Base-by-base conservation (phyloP, 2,797 vertebrate species). In the Enteromius unitaeniatus region DNA sequence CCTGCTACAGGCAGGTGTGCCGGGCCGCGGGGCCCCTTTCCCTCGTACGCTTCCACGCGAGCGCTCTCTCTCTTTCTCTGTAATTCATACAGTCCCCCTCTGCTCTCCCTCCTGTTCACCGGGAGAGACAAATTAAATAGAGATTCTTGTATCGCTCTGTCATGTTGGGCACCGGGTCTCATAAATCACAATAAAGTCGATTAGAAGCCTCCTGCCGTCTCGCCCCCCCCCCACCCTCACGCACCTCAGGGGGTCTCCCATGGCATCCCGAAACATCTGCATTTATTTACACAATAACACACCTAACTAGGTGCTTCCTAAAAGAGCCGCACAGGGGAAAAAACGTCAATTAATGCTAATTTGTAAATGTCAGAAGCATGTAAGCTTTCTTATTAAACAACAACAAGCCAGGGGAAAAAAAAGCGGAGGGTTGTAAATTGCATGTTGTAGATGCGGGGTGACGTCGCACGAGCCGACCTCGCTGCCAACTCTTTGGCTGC, bases 201-300 rank as follows among this genome's bases (percentile, higher is more conserved):
- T 92, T 93, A 94, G 92, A 91, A 89, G 87, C 80, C 86, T 74
- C 90, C 85, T 84, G 87, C 87, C 88, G 85, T 58, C 81, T 85
- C 82, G 74, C 85, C 87, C 87, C 86, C 87, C 86, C 28, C 88
- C 86, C 58, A 26, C 82, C 74, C 68, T 75, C 34, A 85, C 85
- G 81, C 92, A 92, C 88, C 62, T 84, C 89, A 86, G 90, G 91
- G 92, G 92, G 90, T 77, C 89, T 91, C 90, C 90, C 86, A 84
- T 91, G 92, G 93, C 92, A 91, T 90, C 78, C 86, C 88, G 90
- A 90, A 90, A 93, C 88, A 94, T 95, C 92, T 95, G 92, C 94
- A 93, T 95, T 94, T 95, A 94, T 95, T 95, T 94, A 94, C 92
- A 93, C 93, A 94, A 93, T 94, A 92, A 92, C 91, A 91, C 90